These are phyloP conservation scores for Dasyurus viverrinus DNA, from an alignment of 2,113 vertebrate genomes.

Conservation along the genomic window DNA sequence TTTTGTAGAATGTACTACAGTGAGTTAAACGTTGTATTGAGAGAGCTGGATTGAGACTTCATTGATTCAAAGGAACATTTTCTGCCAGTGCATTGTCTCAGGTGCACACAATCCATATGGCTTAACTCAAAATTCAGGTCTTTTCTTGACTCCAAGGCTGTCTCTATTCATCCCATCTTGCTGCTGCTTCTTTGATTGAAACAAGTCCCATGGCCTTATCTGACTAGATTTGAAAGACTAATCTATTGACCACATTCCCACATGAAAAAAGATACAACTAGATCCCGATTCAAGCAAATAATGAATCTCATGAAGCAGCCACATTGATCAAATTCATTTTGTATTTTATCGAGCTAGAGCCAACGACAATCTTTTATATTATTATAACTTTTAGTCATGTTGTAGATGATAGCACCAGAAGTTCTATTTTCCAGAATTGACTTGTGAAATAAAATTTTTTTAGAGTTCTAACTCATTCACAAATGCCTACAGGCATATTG, in stretches of 20 bases:
- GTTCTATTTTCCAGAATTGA: not conserved
- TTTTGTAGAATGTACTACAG: not conserved
- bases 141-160: not conserved
- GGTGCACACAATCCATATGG: not conserved
- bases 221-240: not conserved
- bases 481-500: not conserved
- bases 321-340: not conserved
- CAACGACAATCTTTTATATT: not conserved
- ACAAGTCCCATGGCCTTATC: not conserved
- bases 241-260: not conserved
- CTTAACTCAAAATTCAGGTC: not conserved
- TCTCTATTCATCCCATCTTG: not conserved
- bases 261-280: not conserved
- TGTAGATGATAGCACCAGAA: not conserved
- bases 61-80: not conserved
- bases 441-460: not conserved
- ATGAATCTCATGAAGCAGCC: not conserved
- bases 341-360: not conserved
- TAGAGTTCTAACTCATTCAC: not conserved
- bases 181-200: not conserved
- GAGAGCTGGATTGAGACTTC: not conserved
- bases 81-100: not conserved
- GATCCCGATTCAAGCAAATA: not conserved
- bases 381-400: not conserved
- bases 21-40: not conserved